Evolutionary conservation across 2,113 vertebrate genomes (phyloP).

Genomic region (Dicaeum eximium): DNA sequence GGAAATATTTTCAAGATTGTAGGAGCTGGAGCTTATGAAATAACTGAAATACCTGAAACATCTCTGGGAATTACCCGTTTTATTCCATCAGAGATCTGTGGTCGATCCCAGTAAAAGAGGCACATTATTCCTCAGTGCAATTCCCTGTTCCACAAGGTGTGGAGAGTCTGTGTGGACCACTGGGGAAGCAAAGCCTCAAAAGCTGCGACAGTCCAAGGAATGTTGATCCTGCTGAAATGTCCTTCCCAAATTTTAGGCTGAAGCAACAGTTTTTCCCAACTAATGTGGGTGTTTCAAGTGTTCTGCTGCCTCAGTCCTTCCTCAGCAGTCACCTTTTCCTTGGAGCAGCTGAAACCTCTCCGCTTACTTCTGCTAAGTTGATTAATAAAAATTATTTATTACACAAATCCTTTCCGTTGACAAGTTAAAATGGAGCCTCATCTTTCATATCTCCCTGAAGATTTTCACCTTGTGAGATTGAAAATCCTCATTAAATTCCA

Average conservation of each 20-base stretch:
- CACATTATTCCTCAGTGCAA: not conserved
- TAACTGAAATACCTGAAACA: not conserved
- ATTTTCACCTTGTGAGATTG: slow-evolving; percentile 83
- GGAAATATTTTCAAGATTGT: not conserved
- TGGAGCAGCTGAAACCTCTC: slow-evolving; percentile 44
- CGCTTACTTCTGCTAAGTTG: slow-evolving; percentile 68
- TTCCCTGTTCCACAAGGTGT: not conserved
- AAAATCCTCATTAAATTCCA: slow-evolving; percentile 91
- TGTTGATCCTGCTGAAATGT: not conserved
- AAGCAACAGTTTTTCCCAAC: not conserved
- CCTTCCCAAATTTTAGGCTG: not conserved
- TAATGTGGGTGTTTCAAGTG: not conserved
- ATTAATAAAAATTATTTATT: slow-evolving; percentile 92
- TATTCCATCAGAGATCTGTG: not conserved
- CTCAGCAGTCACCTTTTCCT: slow-evolving; percentile 20
- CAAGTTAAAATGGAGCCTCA: slow-evolving; percentile 84
- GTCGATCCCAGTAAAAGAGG: not conserved
- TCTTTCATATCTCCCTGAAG: slow-evolving; percentile 84
- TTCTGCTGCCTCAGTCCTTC: not conserved
- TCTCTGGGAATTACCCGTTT: not conserved
- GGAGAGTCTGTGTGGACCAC: not conserved
- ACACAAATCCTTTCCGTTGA: slow-evolving; percentile 80
- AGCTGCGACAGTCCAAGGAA: not conserved
- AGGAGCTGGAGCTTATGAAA: not conserved
- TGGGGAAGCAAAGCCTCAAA: not conserved